Conservation (phyloP, 2,113 vertebrate species). For the Tyrannus savana region DNA sequence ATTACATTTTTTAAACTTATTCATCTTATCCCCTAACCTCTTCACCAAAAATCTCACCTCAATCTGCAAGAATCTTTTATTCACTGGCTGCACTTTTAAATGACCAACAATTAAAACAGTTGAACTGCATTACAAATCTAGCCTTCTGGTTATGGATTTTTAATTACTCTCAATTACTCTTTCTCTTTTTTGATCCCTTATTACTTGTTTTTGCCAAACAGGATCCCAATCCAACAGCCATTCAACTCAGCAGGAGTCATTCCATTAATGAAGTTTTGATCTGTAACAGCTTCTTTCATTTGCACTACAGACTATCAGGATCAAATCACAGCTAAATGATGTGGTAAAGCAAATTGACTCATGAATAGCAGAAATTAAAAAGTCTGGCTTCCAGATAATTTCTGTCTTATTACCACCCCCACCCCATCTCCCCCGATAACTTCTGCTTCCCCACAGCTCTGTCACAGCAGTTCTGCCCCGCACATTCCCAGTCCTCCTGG, state of each 20-base stretch:
- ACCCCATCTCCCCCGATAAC: fast-evolving
- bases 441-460: neutral
- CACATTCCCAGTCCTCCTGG: neutral
- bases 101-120: neutral
- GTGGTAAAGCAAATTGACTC: neutral
- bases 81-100: neutral
- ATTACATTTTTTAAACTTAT: neutral
- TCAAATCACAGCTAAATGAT: slow-evolving; percentile 1
- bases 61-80: neutral
- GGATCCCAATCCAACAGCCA: neutral
- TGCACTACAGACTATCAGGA: neutral
- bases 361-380: neutral
- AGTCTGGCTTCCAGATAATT: neutral
- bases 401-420: neutral
- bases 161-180: slow-evolving; percentile 20
- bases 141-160: slow-evolving; percentile 11
- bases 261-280: slow-evolving; percentile 35
- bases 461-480: neutral
- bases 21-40: neutral
- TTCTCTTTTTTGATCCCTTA: neutral
- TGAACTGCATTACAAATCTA: neutral
- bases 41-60: neutral
- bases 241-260: neutral
- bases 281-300: slow-evolving; percentile 11
- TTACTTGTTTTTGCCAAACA: slow-evolving; percentile 7